These are phyloP conservation scores for Hypotaenidia philippensis DNA, from an alignment of 2,797 vertebrate species.

Conservation along the genomic window DNA sequence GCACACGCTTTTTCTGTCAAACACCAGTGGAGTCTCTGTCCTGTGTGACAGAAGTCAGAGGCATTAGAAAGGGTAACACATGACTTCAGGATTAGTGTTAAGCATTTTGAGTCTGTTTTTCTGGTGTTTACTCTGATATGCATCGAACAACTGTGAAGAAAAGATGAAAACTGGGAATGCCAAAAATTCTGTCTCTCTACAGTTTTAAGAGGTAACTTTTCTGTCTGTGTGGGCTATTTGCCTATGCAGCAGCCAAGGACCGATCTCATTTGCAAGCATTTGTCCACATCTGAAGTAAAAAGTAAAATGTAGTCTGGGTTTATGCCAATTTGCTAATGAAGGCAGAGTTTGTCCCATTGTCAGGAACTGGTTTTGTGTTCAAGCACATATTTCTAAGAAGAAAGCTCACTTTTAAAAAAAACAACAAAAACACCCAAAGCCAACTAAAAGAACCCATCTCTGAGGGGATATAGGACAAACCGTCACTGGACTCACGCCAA, in stretches of 20 bases:
- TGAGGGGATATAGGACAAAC: not conserved
- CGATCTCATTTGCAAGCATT: not conserved
- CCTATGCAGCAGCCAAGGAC: not conserved
- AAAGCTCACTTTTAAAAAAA: not conserved
- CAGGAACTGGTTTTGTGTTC: not conserved
- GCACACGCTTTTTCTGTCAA: not conserved
- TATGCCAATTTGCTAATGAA: not conserved
- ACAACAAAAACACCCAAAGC: not conserved
- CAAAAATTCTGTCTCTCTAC: not conserved
- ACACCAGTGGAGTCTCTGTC: not conserved
- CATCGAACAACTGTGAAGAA: not conserved
- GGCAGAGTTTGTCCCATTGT: not conserved
- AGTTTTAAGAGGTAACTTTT: not conserved
- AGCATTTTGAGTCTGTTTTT: slow-evolving; percentile 1
- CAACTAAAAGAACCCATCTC: not conserved
- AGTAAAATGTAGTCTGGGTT: not conserved
- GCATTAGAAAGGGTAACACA: not conserved
- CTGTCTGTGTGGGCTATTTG: not conserved
- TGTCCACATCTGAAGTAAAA: not conserved
- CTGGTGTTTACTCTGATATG: not conserved
- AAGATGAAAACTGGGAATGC: not conserved
- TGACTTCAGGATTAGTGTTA: not conserved
- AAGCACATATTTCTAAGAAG: not conserved
- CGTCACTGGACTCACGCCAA: not conserved
- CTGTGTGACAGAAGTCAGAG: not conserved